These are phyloP conservation scores for Otus sunia DNA, from an alignment of 2,113 vertebrate species.

Conservation along the genomic window DNA sequence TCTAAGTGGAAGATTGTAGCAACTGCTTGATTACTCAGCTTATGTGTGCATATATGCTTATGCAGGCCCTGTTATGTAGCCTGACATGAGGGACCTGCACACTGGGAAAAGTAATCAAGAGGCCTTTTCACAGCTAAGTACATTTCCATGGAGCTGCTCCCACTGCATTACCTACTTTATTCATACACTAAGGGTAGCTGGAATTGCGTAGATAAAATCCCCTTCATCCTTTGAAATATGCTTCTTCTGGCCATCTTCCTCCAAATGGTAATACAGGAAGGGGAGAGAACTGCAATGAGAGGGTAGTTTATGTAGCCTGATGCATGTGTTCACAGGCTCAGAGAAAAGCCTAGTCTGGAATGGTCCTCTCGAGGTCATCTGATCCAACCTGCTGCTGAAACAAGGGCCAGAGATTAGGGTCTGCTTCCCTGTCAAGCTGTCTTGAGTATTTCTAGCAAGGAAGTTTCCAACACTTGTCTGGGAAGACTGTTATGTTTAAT, in stretches of 20 bases:
- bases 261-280: neutral
- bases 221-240: neutral
- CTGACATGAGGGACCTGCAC: neutral
- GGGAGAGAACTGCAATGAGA: neutral
- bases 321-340: neutral
- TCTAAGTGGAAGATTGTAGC: neutral
- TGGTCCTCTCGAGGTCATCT: neutral
- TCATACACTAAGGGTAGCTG: neutral
- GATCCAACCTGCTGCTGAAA: neutral
- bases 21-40: neutral
- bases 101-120: neutral
- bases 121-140: neutral
- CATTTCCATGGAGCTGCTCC: neutral
- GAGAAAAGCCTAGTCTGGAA: neutral
- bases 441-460: neutral
- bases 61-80: neutral
- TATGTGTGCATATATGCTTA: rapidly evolving
- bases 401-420: no score
- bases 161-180: neutral
- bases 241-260: neutral
- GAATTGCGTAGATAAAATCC: neutral
- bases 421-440: neutral
- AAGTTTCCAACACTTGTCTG: neutral
- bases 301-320: neutral
- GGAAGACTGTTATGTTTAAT: neutral